Conservation (phyloP, 2,888 invertebrate species). For the Alloscopus bannaensis region DNA sequence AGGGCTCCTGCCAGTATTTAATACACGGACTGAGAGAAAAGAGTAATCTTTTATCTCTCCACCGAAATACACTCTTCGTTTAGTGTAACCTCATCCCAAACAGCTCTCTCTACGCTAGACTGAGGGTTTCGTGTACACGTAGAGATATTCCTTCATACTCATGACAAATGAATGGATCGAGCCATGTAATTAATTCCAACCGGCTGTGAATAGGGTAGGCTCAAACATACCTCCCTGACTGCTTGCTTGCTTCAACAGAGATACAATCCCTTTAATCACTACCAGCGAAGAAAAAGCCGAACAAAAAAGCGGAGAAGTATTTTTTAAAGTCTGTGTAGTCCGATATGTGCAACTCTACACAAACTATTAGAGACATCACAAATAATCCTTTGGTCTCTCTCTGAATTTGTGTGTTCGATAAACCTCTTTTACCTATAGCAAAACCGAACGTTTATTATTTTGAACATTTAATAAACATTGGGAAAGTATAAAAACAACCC, state of each 20-base stretch:
- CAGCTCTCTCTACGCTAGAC: not conserved
- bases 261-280: conserved; percentile 32
- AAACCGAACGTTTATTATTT: not conserved
- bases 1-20: too few relatives aligned
- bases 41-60: too few relatives aligned
- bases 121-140: too few relatives aligned
- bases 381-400: too few relatives aligned
- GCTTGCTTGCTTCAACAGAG: conserved; percentile 23
- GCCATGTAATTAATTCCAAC: conserved; percentile 73
- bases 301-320: not conserved
- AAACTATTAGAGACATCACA: too few relatives aligned
- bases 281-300: conserved; percentile 25
- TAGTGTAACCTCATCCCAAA: too few relatives aligned
- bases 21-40: conserved; percentile 10
- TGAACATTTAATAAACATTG: conserved; percentile 21
- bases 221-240: conserved; percentile 63
- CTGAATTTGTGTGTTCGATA: not conserved
- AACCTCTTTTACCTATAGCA: not conserved
- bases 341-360: not conserved
- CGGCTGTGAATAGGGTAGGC: conserved; percentile 72
- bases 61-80: not conserved
- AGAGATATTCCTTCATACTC: conserved; percentile 57
- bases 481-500: conserved; percentile 16
- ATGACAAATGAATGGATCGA: conserved; percentile 73
- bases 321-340: not conserved